Evolutionary conservation across 64 coral and sea anemone genomes (phyloP).

Genomic region (Anthopleura sola): DNA sequence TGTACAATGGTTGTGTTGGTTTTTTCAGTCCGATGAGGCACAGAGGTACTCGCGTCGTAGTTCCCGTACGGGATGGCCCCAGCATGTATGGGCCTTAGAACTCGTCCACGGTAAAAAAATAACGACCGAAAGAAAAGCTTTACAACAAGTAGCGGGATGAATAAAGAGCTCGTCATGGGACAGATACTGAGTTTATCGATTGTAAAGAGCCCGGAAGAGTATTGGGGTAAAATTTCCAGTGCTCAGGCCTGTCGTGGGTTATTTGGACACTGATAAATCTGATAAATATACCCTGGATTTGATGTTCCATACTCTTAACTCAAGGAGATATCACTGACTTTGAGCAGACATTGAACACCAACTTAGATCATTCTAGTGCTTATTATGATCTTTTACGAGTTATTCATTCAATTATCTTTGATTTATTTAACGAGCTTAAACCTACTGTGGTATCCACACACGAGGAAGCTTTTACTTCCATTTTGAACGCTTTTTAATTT

Average conservation of each 20-base stretch:
- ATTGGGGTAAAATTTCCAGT: not conserved
- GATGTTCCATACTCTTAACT: no score
- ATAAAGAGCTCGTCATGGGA: not conserved
- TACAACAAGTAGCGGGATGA: slow-evolving; percentile 8
- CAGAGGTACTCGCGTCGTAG: slow-evolving; percentile 41
- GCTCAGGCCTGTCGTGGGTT: no score
- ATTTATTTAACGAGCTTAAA: not conserved
- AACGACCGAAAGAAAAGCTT: not conserved
- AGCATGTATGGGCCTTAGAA: slow-evolving; percentile 66
- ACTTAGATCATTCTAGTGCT: not conserved
- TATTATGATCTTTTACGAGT: not conserved
- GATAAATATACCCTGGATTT: no score
- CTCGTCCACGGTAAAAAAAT: slow-evolving; percentile 15
- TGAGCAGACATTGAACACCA: no score
- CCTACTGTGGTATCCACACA: not conserved
- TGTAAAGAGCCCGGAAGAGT: not conserved
- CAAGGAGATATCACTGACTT: no score
- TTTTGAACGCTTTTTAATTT: not conserved
- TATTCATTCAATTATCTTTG: not conserved
- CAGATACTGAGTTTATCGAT: not conserved
- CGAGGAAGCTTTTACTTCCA: not conserved
- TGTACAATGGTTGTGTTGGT: not conserved
- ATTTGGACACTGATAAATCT: no score
- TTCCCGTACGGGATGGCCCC: slow-evolving; percentile 63
- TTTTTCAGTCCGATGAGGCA: slow-evolving; percentile 32